A percentile compares a stretch with the other conserved stretches of the same genome.
Evolutionary conservation across 2,113 vertebrate species (phyloP).

Genomic region (Cynoglossus semilaevis): DNA sequence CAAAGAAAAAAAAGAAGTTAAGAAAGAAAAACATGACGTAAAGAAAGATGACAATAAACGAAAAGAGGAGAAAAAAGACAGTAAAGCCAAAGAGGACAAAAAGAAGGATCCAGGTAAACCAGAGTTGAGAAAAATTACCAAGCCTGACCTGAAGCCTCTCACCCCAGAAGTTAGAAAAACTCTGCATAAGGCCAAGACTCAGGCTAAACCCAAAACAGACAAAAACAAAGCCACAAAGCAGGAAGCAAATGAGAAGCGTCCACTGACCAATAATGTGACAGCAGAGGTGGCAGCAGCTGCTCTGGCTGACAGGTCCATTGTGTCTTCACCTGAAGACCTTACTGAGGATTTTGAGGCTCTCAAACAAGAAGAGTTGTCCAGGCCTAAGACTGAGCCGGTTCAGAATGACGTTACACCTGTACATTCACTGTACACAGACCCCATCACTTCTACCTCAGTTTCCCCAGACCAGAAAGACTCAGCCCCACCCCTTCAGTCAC

Average conservation of each 20-base stretch:
- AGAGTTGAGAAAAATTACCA: constrained; percentile 87
- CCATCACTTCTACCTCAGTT: constrained; percentile 49
- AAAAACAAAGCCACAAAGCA: constrained; percentile 83
- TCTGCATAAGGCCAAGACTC: constrained; percentile 89
- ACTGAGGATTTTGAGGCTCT: constrained; percentile 94
- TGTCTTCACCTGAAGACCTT: constrained; percentile 96
- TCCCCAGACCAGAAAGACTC: constrained; percentile 66
- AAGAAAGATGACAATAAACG: constrained; percentile 85
- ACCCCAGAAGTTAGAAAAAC: constrained; percentile 96
- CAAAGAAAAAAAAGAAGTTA: constrained; percentile 92
- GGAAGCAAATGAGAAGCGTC: constrained; percentile 74
- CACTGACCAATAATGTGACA: constrained; percentile 61
- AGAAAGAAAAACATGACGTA: constrained; percentile 78
- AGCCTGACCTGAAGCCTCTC: constrained; percentile 91
- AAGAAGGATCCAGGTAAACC: constrained; percentile 86
- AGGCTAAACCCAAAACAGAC: constrained; percentile 83
- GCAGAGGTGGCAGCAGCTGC: constrained; percentile 63
- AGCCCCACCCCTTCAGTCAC: constrained; percentile 59
- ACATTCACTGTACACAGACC: constrained; percentile 42
- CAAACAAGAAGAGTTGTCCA: constrained; percentile 79
- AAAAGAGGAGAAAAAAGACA: constrained; percentile 88
- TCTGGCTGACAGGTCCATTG: constrained; percentile 78
- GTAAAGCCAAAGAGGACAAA: constrained; percentile 86
- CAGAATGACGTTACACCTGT: constrained; percentile 47
- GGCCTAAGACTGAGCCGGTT: constrained; percentile 39